phyloP scores from a whole-genome alignment of 2,888 invertebrate species.

The Drosophila peninsularis region DNA sequence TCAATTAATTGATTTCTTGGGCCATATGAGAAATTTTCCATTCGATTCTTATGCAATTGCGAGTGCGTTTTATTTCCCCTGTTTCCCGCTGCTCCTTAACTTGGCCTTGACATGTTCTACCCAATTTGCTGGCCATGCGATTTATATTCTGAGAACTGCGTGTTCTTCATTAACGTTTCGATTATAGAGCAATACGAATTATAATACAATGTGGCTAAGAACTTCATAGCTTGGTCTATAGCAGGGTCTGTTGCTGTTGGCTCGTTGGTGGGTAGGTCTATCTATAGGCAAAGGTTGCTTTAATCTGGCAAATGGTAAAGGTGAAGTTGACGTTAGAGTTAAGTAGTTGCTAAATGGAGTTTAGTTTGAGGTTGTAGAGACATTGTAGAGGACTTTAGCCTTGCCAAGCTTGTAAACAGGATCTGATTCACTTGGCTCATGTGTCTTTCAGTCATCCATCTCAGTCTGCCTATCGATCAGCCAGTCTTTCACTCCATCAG shows the following conservation, averaged over 20 bases:
- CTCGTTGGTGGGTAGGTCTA: neutral
- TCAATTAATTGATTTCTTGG: constrained; percentile 70
- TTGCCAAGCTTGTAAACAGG: too few relatives aligned
- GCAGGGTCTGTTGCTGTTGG: neutral
- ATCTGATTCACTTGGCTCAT: too few relatives aligned
- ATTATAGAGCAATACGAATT: constrained; percentile 15
- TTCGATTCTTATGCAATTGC: constrained; percentile 43
- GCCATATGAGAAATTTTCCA: constrained; percentile 40
- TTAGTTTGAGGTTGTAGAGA: neutral
- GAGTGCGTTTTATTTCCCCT: constrained; percentile 8
- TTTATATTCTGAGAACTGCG: constrained; percentile 8
- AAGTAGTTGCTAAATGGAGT: neutral
- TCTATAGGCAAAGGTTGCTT: neutral
- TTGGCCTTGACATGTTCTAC: constrained; percentile 24
- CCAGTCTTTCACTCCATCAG: neutral
- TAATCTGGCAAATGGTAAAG: neutral
- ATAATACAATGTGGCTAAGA: neutral
- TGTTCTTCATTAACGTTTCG: constrained; percentile 11
- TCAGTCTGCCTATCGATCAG: too few relatives aligned
- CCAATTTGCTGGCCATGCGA: constrained; percentile 14
- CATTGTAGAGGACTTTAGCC: too few relatives aligned
- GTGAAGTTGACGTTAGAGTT: neutral
- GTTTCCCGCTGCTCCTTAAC: neutral
- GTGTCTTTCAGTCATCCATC: too few relatives aligned
- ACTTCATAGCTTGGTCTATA: neutral